These are phyloP conservation scores for Miltochrista miniata DNA, from an alignment of 2,888 invertebrate species.

Conservation along the genomic window DNA sequence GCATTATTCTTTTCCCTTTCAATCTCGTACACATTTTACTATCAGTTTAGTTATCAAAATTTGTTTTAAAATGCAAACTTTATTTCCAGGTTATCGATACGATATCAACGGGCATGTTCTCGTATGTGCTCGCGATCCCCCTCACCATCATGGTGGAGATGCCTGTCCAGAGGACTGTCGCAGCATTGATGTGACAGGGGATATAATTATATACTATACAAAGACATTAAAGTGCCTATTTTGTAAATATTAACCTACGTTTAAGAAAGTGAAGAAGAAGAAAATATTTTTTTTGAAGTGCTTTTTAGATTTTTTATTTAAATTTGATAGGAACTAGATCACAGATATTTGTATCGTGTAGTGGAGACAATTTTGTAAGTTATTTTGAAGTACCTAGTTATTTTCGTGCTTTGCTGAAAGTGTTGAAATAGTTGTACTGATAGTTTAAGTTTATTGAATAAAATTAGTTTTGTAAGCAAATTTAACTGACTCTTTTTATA, in stretches of 20 bases:
- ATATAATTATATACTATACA: no score
- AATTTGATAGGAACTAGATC: neutral
- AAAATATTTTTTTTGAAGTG: neutral
- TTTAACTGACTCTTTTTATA: no score
- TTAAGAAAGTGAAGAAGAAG: neutral
- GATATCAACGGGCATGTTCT: constrained; percentile 24
- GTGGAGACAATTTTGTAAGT: no score
- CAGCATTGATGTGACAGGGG: constrained; percentile 6
- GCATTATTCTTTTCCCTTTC: no score
- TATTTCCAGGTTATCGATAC: constrained; percentile 31
- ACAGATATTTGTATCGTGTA: neutral
- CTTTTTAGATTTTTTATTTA: neutral
- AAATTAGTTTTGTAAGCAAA: no score
- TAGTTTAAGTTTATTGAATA: no score
- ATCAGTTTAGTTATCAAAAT: no score
- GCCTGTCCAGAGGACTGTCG: constrained; percentile 41
- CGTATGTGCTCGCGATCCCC: constrained; percentile 40
- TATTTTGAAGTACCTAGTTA: no score
- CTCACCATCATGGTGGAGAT: constrained; percentile 48
- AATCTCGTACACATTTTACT: no score
- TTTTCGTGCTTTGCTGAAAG: no score
- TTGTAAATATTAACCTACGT: neutral
- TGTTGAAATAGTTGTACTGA: no score
- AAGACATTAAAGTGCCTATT: neutral
- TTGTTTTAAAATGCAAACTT: no score